Base-by-base conservation (phyloP, 2,113 vertebrate species). In the Alethe diademata region DNA sequence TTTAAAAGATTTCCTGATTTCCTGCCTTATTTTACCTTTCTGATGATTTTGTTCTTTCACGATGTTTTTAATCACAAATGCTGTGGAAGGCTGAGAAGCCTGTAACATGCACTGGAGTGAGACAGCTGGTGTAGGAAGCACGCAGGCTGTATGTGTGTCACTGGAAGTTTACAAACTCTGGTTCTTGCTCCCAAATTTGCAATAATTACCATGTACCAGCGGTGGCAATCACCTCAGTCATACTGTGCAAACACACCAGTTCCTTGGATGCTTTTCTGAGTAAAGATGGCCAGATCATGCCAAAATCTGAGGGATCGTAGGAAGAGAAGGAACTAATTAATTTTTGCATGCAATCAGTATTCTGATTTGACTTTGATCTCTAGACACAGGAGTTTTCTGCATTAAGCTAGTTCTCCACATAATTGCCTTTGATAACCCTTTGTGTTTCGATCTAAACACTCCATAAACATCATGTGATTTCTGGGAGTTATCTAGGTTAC, bases 291-390 rank as follows among this genome's bases (percentile, higher is more conserved):
- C 85, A 90, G 75, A 74, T 71, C n/a, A 7, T 95, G 93, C 92
- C 81, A 96, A 74, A 93, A 86, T 67, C 51, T 78, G 72, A 93
- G 67, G 48, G 62, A 88, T 74, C 64, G 60, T 92, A 60, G 75
- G 69, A 92, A 92, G 86, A 94, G 75, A 80, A 40, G 86, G 88
- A 94, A 84, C 90, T 92, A 88, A 96, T 86, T 88, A 79, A 90
- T 86, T 94, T 95, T 84, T 96, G 67, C 88, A 56, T 60, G 78
- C 56, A 66, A 42, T 95, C 82, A 84, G 82, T 84, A 92, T 96
- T 94, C 88, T 57, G 82, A 88, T 93, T 94, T 93, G 82, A 74
- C 93, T 96, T 95, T 92, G 79, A 88, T 95, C 94, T 96, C 69
- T 62, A 90, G 72, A 64, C 33, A 26, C 67, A 53, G 56, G 64